Percentiles rank a stretch among this genome's conserved stretches.
Conservation (phyloP, 2,797 vertebrate species). For the Dipus sagitta region DNA sequence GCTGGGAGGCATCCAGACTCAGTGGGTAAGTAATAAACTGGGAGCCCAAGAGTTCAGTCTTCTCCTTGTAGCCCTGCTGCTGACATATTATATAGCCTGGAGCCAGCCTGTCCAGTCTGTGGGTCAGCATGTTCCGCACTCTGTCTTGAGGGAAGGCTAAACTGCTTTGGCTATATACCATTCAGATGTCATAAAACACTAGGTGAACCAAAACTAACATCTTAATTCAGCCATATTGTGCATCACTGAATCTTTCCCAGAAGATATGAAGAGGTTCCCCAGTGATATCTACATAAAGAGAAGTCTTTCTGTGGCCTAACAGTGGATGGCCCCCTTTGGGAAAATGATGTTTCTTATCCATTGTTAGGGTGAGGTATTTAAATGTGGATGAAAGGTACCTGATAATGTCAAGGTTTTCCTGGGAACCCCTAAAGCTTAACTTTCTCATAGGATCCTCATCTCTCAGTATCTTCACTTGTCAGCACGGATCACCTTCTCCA, state of each 20-base stretch:
- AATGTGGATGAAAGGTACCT: background rate
- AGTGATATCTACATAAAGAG: background rate
- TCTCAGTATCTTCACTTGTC: background rate
- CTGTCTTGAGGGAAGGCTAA: background rate
- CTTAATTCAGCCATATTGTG: constrained; percentile 41
- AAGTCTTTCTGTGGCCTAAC: constrained; percentile 27
- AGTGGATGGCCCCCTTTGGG: constrained; percentile 15
- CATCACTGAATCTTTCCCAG: background rate
- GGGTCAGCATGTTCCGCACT: background rate
- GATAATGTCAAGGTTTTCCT: background rate
- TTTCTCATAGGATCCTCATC: background rate
- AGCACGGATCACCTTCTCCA: background rate
- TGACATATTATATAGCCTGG: background rate
- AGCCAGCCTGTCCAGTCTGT: background rate
- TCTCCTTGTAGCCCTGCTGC: background rate
- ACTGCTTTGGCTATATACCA: background rate
- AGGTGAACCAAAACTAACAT: background rate
- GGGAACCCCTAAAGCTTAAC: background rate
- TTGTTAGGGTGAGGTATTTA: constrained; percentile 28
- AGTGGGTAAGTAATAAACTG: constrained; percentile 43
- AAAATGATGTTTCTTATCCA: constrained; percentile 36
- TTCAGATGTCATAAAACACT: constrained; percentile 36
- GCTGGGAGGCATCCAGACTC: constrained; percentile 14
- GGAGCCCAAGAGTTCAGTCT: background rate
- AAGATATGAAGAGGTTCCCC: constrained; percentile 1